These are phyloP conservation scores for Poliocrania exsul DNA, from an alignment of 2,797 vertebrate species.

Conservation along the genomic window DNA sequence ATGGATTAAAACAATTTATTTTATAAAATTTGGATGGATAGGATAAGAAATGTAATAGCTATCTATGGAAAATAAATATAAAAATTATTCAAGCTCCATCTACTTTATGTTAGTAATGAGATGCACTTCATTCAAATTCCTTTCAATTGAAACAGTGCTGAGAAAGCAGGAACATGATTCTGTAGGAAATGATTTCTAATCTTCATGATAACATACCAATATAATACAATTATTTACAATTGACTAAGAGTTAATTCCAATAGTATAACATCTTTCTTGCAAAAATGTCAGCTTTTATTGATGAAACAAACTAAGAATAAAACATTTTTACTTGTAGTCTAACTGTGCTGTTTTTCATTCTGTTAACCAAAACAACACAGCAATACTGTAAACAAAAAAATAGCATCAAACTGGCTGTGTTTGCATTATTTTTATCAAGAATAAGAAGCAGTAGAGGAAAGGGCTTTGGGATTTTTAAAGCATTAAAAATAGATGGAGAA, in stretches of 20 bases:
- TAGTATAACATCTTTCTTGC: conserved; percentile 82
- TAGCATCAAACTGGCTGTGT: conserved; percentile 77
- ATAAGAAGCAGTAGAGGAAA: conserved; percentile 52
- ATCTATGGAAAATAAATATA: conserved; percentile 84
- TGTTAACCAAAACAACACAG: conserved; percentile 80
- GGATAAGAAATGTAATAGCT: conserved; percentile 81
- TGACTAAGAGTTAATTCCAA: conserved; percentile 85
- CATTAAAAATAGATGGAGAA: conserved; percentile 24
- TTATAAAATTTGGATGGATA: conserved; percentile 84
- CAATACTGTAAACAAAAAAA: conserved; percentile 82
- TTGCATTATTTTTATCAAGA: conserved; percentile 78
- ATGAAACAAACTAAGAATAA: conserved; percentile 84
- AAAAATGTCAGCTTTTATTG: conserved; percentile 83
- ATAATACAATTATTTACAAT: conserved; percentile 87
- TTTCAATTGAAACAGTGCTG: conserved; percentile 85
- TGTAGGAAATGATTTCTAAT: conserved; percentile 86
- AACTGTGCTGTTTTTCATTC: conserved; percentile 80
- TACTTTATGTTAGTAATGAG: conserved; percentile 86
- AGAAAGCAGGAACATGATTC: conserved; percentile 84
- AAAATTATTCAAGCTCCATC: conserved; percentile 85
- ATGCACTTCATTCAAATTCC: conserved; percentile 87
- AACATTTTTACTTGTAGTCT: conserved; percentile 79
- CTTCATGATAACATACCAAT: conserved; percentile 83
- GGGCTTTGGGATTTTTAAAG: conserved; percentile 34
- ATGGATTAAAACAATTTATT: conserved; percentile 84